phyloP scores from a whole-genome alignment of 2,797 vertebrate species.

The Monodelphis domestica region DNA sequence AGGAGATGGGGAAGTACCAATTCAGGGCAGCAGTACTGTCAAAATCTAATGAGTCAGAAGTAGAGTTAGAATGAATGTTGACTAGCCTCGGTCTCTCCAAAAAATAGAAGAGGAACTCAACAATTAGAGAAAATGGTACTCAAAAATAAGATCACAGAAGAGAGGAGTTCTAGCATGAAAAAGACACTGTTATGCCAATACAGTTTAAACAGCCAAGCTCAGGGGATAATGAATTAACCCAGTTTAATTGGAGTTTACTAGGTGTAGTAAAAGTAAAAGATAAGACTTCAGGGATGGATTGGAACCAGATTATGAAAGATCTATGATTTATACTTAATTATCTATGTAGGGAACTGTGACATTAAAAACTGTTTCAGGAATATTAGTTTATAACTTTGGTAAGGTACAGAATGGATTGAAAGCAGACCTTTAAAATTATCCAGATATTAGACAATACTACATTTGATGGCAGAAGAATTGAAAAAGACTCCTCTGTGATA shows the following conservation, averaged over 20 bases:
- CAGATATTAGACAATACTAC: background rate
- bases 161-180: background rate
- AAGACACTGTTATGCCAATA: background rate
- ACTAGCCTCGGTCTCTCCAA: background rate
- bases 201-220: background rate
- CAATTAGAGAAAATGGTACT: background rate
- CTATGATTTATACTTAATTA: background rate
- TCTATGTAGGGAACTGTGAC: background rate
- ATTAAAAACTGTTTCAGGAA: background rate
- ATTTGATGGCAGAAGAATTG: background rate
- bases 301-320: background rate
- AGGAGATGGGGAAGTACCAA: background rate
- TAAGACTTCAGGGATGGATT: background rate
- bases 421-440: background rate
- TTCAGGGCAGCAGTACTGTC: background rate
- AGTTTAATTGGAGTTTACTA: background rate
- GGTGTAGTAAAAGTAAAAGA: background rate
- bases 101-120: background rate
- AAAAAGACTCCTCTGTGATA: background rate
- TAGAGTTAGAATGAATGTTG: background rate
- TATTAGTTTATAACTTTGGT: background rate
- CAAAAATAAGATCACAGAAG: background rate
- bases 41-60: background rate
- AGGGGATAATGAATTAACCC: background rate
- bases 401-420: background rate